phyloP scores from a whole-genome alignment of 2,888 invertebrate species.

The Ypsolopha scabrella region DNA sequence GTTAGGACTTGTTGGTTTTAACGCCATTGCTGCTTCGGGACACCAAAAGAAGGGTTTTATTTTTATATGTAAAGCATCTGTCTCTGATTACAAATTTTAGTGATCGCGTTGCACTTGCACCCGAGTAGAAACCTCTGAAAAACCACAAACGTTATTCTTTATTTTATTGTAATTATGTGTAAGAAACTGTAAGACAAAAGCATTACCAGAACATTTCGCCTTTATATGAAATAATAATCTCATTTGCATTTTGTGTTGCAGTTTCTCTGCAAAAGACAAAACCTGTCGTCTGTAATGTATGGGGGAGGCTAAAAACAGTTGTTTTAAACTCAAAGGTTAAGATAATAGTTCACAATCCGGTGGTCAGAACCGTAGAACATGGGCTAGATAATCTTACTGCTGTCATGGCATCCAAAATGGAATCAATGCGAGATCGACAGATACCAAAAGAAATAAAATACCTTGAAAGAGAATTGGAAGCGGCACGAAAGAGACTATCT shows the following conservation, averaged over 20 bases:
- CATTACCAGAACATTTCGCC: conserved; percentile 9
- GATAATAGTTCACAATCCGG: conserved; percentile 29
- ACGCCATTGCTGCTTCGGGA: too few species aligned
- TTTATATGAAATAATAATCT: conserved; percentile 11
- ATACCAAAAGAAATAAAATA: conserved; percentile 33
- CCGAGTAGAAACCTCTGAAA: conserved; percentile 7
- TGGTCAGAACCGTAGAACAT: conserved; percentile 30
- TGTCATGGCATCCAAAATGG: conserved; percentile 22
- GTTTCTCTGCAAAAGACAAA: conserved; percentile 44
- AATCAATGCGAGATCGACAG: conserved; percentile 26
- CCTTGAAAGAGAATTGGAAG: conserved; percentile 38
- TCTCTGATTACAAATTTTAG: too few species aligned
- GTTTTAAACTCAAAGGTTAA: conserved; percentile 27
- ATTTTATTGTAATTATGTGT: too few species aligned
- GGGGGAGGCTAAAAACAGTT: conserved; percentile 29
- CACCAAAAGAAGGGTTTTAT: too few species aligned
- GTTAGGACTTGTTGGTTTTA: too few species aligned
- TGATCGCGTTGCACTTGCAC: too few species aligned
- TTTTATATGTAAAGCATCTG: too few species aligned
- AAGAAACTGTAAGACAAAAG: conserved; percentile 50
- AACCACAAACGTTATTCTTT: too few species aligned
- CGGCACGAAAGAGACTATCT: conserved; percentile 25
- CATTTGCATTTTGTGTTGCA: conserved; percentile 42
- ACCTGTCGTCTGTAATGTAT: conserved; percentile 33
- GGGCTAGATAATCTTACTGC: conserved; percentile 17